These are phyloP conservation scores for Drosophila erecta DNA, from an alignment of 1,140 invertebrate species.

Conservation along the genomic window DNA sequence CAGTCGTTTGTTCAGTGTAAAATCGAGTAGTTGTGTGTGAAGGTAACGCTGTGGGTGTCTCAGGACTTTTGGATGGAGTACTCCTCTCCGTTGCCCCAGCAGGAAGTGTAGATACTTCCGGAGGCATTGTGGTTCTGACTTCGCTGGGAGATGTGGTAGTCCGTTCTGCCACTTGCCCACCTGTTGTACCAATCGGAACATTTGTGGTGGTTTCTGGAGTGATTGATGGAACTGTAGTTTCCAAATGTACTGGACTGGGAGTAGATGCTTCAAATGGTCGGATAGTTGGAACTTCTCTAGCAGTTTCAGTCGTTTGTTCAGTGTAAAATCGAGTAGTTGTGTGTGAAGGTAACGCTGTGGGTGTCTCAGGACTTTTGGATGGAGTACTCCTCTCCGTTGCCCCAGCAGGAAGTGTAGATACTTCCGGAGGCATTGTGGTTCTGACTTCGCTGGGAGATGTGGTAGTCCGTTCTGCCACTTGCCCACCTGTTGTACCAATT, in stretches of 20 bases:
- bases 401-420: not conserved
- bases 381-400: not conserved
- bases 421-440: not conserved
- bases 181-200: not conserved
- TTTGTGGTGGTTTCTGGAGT: not conserved
- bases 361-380: too few species aligned
- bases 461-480: not conserved
- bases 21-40: not conserved
- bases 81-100: not conserved
- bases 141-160: not conserved
- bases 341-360: too few species aligned
- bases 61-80: not conserved
- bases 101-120: not conserved
- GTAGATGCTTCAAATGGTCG: not conserved
- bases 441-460: not conserved
- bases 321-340: not conserved
- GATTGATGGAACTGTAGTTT: not conserved
- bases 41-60: too few species aligned
- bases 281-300: not conserved
- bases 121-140: not conserved
- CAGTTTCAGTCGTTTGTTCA: conserved; percentile 20
- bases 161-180: not conserved
- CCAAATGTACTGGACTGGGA: not conserved
- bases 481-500: conserved; percentile 1
- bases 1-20: conserved; percentile 17